Percentiles rank a stretch among this genome's conserved stretches.
Evolutionary conservation across 2,888 invertebrate species (phyloP).

Genomic region (Cartodere bifasciata): DNA sequence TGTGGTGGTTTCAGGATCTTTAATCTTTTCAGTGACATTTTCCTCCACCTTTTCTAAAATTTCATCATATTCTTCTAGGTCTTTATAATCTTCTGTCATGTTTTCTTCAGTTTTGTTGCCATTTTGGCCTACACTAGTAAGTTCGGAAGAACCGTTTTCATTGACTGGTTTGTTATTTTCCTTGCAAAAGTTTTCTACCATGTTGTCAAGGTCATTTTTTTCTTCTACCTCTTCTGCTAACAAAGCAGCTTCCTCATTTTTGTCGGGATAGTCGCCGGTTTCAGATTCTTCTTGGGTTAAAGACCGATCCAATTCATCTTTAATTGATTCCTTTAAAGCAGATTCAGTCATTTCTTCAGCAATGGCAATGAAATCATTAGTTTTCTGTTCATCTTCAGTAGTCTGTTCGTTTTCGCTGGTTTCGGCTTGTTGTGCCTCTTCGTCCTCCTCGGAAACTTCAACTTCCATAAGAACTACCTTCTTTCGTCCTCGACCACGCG

Average conservation of each 20-base stretch:
- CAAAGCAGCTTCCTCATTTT: background rate
- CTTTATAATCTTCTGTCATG: background rate
- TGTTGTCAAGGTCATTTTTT: background rate
- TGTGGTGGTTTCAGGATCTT: too few species aligned
- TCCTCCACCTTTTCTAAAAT: too few species aligned
- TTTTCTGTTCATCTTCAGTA: background rate
- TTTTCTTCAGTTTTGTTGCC: background rate
- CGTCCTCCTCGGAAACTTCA: constrained; percentile 36
- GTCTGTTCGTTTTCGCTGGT: constrained; percentile 3
- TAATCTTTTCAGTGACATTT: too few species aligned
- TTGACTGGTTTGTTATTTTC: background rate
- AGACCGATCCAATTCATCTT: too few species aligned
- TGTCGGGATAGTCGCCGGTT: background rate
- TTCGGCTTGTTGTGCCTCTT: constrained; percentile 9
- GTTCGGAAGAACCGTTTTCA: background rate
- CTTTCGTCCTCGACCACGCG: constrained; percentile 30
- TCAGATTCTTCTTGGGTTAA: background rate
- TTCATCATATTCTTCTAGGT: too few species aligned
- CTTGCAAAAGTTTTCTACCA: too few species aligned
- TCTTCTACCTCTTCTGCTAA: background rate
- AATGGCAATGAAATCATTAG: background rate
- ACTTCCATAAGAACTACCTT: constrained; percentile 35
- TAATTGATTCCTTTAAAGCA: too few species aligned
- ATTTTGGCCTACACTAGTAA: background rate
- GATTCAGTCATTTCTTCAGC: too few species aligned